phyloP scores from a whole-genome alignment of 2,888 invertebrate genomes.

The Acronicta alni region DNA sequence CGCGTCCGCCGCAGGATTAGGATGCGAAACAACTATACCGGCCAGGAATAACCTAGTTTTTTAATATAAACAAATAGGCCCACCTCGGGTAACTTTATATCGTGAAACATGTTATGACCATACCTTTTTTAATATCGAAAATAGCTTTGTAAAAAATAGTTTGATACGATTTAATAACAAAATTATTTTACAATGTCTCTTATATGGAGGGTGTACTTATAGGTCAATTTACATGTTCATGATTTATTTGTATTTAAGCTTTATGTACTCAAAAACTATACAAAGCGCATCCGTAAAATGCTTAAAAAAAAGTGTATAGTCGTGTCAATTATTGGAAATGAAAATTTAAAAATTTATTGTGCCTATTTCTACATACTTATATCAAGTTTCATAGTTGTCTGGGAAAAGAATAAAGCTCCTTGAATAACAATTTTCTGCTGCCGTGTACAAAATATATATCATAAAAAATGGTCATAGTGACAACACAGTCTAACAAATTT shows the following conservation, averaged over 20 bases:
- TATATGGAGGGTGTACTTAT: too few relatives aligned
- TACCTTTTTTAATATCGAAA: slow-evolving; percentile 1
- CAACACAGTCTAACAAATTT: slow-evolving; percentile 20
- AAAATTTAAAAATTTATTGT: too few relatives aligned
- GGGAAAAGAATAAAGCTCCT: background rate
- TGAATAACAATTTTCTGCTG: slow-evolving; percentile 7
- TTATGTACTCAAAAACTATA: too few relatives aligned
- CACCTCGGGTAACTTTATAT: slow-evolving; percentile 24
- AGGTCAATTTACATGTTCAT: too few relatives aligned
- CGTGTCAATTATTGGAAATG: too few relatives aligned
- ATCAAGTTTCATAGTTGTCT: too few relatives aligned
- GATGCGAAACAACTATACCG: slow-evolving; percentile 75
- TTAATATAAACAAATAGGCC: slow-evolving; percentile 30
- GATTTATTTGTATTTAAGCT: too few relatives aligned
- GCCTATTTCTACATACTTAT: too few relatives aligned
- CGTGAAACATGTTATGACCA: slow-evolving; percentile 5
- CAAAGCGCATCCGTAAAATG: too few relatives aligned
- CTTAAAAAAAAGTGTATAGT: too few relatives aligned
- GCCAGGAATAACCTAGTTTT: slow-evolving; percentile 63
- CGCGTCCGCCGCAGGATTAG: slow-evolving; percentile 85
- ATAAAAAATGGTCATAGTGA: background rate
- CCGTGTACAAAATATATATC: background rate
- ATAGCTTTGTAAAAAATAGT: background rate
- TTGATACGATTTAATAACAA: slow-evolving; percentile 1
- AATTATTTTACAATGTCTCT: background rate